A percentile compares a stretch with the other conserved stretches of the same genome.
phyloP scores from a whole-genome alignment of 2,113 vertebrate genomes.

The Urocitellus parryii region DNA sequence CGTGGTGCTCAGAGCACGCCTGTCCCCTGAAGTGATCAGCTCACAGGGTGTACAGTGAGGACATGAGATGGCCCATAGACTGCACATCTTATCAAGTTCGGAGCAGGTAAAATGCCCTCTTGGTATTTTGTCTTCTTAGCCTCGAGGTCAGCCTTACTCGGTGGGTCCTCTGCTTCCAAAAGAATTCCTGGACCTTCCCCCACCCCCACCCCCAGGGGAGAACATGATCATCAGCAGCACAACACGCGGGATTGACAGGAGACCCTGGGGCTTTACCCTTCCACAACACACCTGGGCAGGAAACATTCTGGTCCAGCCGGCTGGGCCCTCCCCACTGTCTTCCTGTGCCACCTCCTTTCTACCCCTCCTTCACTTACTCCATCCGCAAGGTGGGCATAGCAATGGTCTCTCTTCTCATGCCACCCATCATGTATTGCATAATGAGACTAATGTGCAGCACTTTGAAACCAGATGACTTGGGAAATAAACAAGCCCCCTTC shows the following conservation, averaged over 20 bases:
- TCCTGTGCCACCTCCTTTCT: neutral
- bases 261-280: no score
- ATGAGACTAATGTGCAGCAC: neutral
- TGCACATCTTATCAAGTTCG: neutral
- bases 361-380: neutral
- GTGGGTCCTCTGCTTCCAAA: neutral
- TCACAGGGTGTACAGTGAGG: rapidly evolving
- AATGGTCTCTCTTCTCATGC: neutral
- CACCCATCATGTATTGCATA: neutral
- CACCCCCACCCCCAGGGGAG: neutral
- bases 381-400: neutral
- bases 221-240: neutral
- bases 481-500: neutral
- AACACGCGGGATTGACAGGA: rapidly evolving
- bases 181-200: neutral
- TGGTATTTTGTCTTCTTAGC: neutral
- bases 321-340: neutral
- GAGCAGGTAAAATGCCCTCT: neutral
- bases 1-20: rapidly evolving
- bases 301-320: neutral
- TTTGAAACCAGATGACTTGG: neutral
- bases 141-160: neutral
- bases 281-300: no score
- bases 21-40: neutral
- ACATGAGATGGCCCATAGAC: rapidly evolving